Evolutionary conservation across 2,888 invertebrate genomes (phyloP), one percentile per base, ranked within the genome.

Genomic region (Odontomyia ornata): DNA sequence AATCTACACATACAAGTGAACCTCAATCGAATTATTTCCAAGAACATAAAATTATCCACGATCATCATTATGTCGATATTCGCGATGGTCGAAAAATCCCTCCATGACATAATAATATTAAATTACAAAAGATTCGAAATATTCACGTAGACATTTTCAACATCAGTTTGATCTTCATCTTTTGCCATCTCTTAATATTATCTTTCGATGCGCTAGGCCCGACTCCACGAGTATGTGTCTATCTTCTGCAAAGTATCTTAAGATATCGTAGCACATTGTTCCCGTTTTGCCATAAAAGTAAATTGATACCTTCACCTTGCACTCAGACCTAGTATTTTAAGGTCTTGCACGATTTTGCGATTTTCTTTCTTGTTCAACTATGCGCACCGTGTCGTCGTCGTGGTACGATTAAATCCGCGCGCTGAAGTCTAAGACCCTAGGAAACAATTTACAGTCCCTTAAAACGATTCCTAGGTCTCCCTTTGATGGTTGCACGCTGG

Each of bases 401-500:
- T n/a, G n/a, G n/a, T 36, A 36, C 36, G 36, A 36, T 36, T 36
- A 36, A 36, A 9, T 36, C 36, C 36, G 5, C 36, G 36, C 9
- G 36, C 36, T n/a, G n/a, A n/a, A n/a, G n/a, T n/a, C n/a, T 36
- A 36, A 36, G 65, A 36, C 36, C 65, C 15, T 15, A 65, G 65
- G 36, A 65, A 65, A 65, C 65, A 65, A 65, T 65, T 65, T 65
- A 36, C 65, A 65, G 57, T 30, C 65, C 36, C 36, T 65, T 65
- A 65, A 57, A 57, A 57, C 23, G 21, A 9, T 21, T 57, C 1
- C 21, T 7, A 15, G 15, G 18, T 21, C 57, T 21, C 57, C 23
- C 21, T 57, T 9, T 36, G n/a, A n/a, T n/a, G n/a, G n/a, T n/a
- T n/a, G n/a, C n/a, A 52, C 15, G 52, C 25, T 60, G 60, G n/a